Conservation (phyloP, 2,113 vertebrate genomes). For the Archilochus colubris region DNA sequence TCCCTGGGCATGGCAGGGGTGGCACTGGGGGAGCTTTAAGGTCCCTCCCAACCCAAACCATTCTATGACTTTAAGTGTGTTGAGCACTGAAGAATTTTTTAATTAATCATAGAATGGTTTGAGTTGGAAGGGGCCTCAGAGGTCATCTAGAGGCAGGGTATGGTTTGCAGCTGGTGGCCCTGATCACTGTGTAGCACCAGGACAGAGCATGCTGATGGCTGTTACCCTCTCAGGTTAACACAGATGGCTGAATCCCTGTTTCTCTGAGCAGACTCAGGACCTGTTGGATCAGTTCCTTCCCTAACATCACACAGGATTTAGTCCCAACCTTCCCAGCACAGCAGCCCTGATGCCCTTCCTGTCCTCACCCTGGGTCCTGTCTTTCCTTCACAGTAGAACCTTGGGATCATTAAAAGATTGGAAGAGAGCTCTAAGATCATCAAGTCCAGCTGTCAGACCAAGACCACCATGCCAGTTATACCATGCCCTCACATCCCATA, state of each 20-base stretch:
- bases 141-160: not conserved
- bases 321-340: not conserved
- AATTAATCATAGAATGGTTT: not conserved
- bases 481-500: too few relatives aligned
- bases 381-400: not conserved
- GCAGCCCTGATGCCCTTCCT: not conserved
- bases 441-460: too few relatives aligned
- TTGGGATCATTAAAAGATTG: too few relatives aligned
- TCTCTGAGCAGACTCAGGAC: not conserved
- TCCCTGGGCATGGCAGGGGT: too few relatives aligned
- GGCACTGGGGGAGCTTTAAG: too few relatives aligned
- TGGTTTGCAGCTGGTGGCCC: not conserved
- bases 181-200: not conserved
- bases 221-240: not conserved
- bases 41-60: too few relatives aligned
- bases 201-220: not conserved
- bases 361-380: not conserved
- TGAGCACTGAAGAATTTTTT: not conserved
- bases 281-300: not conserved
- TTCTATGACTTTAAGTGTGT: too few relatives aligned
- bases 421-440: too few relatives aligned
- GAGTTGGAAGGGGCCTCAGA: too few relatives aligned
- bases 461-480: too few relatives aligned
- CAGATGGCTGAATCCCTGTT: not conserved
- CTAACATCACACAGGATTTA: not conserved